Conservation (phyloP, 2,113 vertebrate species). For the Etheostoma spectabile region DNA sequence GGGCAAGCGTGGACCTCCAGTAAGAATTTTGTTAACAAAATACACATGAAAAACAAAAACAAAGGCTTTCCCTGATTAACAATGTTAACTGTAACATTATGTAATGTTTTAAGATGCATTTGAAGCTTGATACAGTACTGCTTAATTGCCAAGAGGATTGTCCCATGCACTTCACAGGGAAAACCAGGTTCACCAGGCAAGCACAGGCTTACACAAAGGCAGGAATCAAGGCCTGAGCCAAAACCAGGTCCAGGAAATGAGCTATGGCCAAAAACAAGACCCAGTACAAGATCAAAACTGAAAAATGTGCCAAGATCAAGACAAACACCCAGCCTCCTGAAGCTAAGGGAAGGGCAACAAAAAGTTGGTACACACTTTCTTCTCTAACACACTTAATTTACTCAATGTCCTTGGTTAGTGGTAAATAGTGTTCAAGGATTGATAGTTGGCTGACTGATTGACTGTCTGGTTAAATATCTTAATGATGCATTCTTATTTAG, state of each 20-base stretch:
- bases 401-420: background rate
- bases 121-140: background rate
- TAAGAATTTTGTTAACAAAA: constrained; percentile 54
- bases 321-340: background rate
- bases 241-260: constrained; percentile 2
- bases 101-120: background rate
- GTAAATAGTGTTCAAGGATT: background rate
- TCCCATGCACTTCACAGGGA: constrained; percentile 62
- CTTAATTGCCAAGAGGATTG: background rate
- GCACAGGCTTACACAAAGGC: background rate
- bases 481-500: constrained; percentile 40
- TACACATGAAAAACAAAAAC: background rate
- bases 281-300: background rate
- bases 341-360: constrained; percentile 39
- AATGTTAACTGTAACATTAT: background rate
- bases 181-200: constrained; percentile 67
- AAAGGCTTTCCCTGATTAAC: background rate
- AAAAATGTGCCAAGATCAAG: background rate
- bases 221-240: background rate
- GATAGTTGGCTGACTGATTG: too few species aligned
- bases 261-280: constrained; percentile 5
- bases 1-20: constrained; percentile 77
- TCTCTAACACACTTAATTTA: background rate
- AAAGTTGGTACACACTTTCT: constrained; percentile 72
- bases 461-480: background rate